phyloP scores from a whole-genome alignment of 1,140 invertebrate species.

The Chionoecetes opilio region DNA sequence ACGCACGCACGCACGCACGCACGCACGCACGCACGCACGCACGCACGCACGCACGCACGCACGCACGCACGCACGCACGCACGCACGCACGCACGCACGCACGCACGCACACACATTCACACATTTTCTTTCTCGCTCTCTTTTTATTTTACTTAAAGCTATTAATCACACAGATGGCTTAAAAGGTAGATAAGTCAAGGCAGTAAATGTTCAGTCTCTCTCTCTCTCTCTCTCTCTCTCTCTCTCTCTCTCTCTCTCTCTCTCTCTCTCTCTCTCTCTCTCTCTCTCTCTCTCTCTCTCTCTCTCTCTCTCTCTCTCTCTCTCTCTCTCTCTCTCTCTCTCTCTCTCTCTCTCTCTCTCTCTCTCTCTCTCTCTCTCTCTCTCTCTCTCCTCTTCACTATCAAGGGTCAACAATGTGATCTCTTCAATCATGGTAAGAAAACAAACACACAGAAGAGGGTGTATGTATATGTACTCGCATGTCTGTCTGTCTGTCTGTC shows the following conservation, averaged over 20 bases:
- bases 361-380: neutral
- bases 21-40: too few relatives aligned
- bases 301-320: neutral
- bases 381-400: neutral
- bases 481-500: too few relatives aligned
- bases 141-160: too few relatives aligned
- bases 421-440: neutral
- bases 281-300: constrained; percentile 27
- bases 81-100: too few relatives aligned
- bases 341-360: neutral
- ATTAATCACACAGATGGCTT: too few relatives aligned
- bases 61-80: too few relatives aligned
- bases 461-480: neutral
- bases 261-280: constrained; percentile 29
- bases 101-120: too few relatives aligned
- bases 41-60: too few relatives aligned
- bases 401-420: neutral
- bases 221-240: constrained; percentile 25
- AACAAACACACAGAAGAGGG: neutral
- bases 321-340: neutral
- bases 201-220: neutral
- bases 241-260: constrained; percentile 27
- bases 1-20: too few relatives aligned
- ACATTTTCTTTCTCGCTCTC: neutral
- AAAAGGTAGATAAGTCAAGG: too few relatives aligned